phyloP scores from a whole-genome alignment of 2,113 vertebrate genomes.

The Penelope pileata region DNA sequence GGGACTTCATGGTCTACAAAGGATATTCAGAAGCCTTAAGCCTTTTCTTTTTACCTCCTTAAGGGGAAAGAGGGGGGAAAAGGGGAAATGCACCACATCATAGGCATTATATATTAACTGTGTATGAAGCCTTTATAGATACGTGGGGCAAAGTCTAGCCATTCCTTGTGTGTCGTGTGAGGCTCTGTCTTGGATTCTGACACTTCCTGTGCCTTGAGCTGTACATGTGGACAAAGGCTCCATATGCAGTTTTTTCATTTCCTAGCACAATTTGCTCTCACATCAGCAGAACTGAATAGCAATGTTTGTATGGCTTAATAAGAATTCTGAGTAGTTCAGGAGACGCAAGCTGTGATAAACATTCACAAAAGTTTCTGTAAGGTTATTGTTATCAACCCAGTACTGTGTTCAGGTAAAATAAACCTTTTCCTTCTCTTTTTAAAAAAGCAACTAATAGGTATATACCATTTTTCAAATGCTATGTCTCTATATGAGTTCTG shows the following conservation, averaged over 20 bases:
- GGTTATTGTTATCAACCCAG: not conserved
- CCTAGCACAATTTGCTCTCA: not conserved
- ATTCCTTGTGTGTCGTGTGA: not conserved
- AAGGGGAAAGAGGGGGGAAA: accelerated
- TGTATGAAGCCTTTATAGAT: not conserved
- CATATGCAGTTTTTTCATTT: not conserved
- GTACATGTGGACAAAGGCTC: not conserved
- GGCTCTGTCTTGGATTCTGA: not conserved
- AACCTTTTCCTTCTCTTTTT: accelerated
- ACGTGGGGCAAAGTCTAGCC: not conserved
- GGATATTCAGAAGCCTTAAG: not conserved
- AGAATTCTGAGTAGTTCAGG: not conserved
- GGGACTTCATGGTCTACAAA: not conserved
- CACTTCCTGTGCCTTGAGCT: not conserved
- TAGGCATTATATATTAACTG: not conserved
- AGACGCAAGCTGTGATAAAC: not conserved
- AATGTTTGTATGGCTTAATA: not conserved
- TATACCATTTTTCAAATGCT: not conserved
- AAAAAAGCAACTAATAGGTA: not conserved
- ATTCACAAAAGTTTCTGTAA: not conserved
- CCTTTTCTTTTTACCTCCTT: not conserved
- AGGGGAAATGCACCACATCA: not conserved
- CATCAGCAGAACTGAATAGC: not conserved
- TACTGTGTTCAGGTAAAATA: not conserved
- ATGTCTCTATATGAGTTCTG: not conserved